Conservation (phyloP, 2,797 vertebrate genomes). For the Periophthalmus magnuspinnatus region DNA sequence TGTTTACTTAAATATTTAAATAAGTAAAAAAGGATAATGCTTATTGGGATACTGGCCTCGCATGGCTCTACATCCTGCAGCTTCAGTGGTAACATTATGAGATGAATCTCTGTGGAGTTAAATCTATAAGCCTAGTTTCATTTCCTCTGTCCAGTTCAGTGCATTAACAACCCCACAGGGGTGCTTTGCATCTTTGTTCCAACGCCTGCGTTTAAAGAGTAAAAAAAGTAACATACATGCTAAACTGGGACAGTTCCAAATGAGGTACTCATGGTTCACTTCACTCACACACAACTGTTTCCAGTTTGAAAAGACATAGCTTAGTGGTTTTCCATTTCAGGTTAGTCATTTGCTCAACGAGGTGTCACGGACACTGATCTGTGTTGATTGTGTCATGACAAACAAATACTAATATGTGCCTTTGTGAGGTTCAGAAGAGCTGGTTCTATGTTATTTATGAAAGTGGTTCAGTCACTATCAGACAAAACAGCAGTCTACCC, state of each 20-base stretch:
- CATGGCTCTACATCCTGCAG: slow-evolving; percentile 23
- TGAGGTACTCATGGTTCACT: slow-evolving; percentile 80
- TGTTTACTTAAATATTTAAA: slow-evolving; percentile 26
- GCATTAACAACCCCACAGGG: slow-evolving; percentile 76
- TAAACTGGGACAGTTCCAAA: slow-evolving; percentile 72
- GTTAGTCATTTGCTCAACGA: slow-evolving; percentile 52
- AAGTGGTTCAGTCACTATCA: slow-evolving; percentile 35
- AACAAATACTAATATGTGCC: slow-evolving; percentile 54
- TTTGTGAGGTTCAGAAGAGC: slow-evolving; percentile 29
- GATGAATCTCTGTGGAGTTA: slow-evolving; percentile 51
- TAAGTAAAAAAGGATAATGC: slow-evolving; percentile 20
- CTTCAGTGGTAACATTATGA: slow-evolving; percentile 50
- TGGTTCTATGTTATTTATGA: slow-evolving; percentile 42
- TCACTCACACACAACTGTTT: slow-evolving; percentile 70
- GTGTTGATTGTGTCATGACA: slow-evolving; percentile 40
- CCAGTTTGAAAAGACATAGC: slow-evolving; percentile 60
- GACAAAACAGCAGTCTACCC: slow-evolving; percentile 23
- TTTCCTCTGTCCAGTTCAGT: slow-evolving; percentile 70
- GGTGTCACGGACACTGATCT: slow-evolving; percentile 40
- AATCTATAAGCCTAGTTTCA: slow-evolving; percentile 40
- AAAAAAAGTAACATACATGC: slow-evolving; percentile 58
- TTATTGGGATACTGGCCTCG: slow-evolving; percentile 9
- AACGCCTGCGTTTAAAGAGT: slow-evolving; percentile 77
- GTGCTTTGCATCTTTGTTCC: slow-evolving; percentile 72
- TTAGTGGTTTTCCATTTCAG: slow-evolving; percentile 75